A percentile compares a stretch with the other conserved stretches of the same genome.
Conservation (phyloP, 2,888 invertebrate species). For the Drosophila nr. medialis region DNA sequence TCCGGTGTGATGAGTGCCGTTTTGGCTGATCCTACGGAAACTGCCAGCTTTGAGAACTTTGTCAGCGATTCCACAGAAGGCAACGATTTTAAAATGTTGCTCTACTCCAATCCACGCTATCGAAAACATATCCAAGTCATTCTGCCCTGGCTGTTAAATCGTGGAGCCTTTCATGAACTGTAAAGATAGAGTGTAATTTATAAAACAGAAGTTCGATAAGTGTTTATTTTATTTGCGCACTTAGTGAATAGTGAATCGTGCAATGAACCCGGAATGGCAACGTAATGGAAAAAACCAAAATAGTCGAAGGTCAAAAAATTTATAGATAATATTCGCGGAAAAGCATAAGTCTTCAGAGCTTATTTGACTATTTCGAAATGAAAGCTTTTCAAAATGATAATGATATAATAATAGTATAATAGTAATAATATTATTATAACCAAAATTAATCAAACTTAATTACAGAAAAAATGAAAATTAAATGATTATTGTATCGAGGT, state of each 20-base stretch:
- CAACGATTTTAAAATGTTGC: conserved; percentile 48
- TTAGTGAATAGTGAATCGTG: background rate
- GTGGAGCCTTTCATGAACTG: conserved; percentile 57
- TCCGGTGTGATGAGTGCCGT: conserved; percentile 73
- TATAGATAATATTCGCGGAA: background rate
- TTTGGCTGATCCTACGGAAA: conserved; percentile 63
- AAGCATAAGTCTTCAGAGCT: background rate
- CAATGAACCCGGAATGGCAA: background rate
- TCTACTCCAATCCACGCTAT: conserved; percentile 72
- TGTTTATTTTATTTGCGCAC: background rate
- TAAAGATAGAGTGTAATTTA: background rate
- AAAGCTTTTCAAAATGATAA: background rate
- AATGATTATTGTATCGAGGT: background rate
- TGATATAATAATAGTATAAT: background rate
- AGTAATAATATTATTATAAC: background rate
- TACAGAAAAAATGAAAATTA: background rate
- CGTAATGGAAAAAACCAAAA: background rate
- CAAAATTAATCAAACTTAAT: background rate
- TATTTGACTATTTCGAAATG: background rate
- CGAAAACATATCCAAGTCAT: conserved; percentile 67
- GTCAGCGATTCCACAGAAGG: conserved; percentile 49
- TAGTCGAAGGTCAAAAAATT: background rate
- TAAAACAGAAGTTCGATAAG: background rate
- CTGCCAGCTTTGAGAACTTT: conserved; percentile 65
- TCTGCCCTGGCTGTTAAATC: conserved; percentile 80